These are phyloP conservation scores for Germaria angustata DNA, from an alignment of 2,888 invertebrate genomes.

Conservation along the genomic window DNA sequence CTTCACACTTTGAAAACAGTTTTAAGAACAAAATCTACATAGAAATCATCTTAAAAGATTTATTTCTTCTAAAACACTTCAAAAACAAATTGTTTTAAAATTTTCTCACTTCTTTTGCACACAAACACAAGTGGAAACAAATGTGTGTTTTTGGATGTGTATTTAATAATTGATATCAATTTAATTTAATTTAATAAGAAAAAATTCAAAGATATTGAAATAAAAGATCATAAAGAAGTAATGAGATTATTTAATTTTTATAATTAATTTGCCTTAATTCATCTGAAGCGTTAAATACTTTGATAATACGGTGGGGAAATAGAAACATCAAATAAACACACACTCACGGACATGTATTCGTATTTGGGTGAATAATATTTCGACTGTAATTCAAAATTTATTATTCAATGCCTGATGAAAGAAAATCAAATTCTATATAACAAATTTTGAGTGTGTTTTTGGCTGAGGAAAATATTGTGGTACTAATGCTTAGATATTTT, in stretches of 20 bases:
- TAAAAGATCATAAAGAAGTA: neutral
- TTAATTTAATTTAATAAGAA: neutral
- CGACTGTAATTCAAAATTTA: no score
- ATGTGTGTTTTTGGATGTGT: neutral
- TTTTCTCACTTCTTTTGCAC: neutral
- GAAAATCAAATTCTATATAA: neutral
- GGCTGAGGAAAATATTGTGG: no score
- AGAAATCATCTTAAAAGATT: slow-evolving; percentile 32
- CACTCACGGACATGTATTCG: neutral
- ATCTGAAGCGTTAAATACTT: neutral
- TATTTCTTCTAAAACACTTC: slow-evolving; percentile 21
- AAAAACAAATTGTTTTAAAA: slow-evolving; percentile 2
- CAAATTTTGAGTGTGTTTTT: no score
- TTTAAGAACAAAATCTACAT: neutral
- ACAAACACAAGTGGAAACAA: slow-evolving; percentile 25
- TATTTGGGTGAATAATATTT: neutral
- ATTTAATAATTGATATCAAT: neutral
- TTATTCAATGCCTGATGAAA: neutral
- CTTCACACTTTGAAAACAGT: slow-evolving; percentile 37
- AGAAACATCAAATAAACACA: neutral
- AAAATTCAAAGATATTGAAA: neutral
- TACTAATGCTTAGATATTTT: no score
- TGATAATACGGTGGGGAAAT: neutral
- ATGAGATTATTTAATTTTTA: slow-evolving; percentile 7
- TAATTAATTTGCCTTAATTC: slow-evolving; percentile 11